Evolutionary conservation across 92 coral and sea anemone species (phyloP).

Genomic region (Epizoanthus scotinus): DNA sequence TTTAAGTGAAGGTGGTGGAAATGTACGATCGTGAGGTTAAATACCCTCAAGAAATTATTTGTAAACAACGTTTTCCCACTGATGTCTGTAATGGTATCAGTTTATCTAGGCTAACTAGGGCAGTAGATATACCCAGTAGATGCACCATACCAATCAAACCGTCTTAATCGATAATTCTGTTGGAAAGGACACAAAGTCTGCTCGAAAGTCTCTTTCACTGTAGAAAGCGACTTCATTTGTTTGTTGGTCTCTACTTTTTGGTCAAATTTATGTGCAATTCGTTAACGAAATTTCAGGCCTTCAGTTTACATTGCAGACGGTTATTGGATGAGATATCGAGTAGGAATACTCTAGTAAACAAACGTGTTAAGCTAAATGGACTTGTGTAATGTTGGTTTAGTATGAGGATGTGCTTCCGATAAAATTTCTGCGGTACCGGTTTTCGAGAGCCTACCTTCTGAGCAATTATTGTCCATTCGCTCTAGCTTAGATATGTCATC

Average conservation of each 20-base stretch:
- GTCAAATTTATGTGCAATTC: neutral
- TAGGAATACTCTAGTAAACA: neutral
- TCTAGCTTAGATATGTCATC: neutral
- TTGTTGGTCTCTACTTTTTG: neutral
- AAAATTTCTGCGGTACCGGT: constrained; percentile 29
- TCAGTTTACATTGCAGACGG: constrained; percentile 13
- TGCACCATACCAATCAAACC: no score
- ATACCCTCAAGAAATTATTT: no score
- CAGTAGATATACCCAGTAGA: no score
- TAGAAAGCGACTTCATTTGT: no score
- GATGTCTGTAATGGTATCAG: no score
- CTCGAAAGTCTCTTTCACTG: no score
- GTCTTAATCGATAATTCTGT: no score
- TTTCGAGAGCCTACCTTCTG: constrained; percentile 28
- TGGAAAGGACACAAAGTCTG: no score
- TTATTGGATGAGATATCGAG: neutral
- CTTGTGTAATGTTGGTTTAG: constrained; percentile 24
- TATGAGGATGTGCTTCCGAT: constrained; percentile 26
- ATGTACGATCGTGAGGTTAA: no score
- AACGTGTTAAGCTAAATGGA: neutral
- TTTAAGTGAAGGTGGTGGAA: no score
- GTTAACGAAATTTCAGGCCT: neutral
- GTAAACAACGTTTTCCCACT: no score
- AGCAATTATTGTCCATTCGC: constrained; percentile 29
- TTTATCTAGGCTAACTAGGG: no score